Percentiles rank a stretch among this genome's conserved stretches.
These are phyloP conservation scores for Drosophila tanythrix DNA, from an alignment of 2,888 invertebrate species.

Conservation along the genomic window DNA sequence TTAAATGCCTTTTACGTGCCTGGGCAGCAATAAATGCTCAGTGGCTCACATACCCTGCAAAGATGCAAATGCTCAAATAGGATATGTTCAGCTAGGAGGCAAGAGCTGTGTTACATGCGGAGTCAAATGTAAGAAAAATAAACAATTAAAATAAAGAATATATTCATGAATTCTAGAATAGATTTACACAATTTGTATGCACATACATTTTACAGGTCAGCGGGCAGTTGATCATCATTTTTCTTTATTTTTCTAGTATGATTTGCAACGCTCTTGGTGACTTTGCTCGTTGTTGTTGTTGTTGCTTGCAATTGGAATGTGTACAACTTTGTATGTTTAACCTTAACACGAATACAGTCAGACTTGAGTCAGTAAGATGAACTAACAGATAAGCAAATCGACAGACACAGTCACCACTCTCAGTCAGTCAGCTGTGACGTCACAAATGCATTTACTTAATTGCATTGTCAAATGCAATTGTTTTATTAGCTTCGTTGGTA, in stretches of 20 bases:
- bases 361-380: constrained; percentile 13
- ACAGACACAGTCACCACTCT: background rate
- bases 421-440: constrained; percentile 44
- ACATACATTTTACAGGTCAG: constrained; percentile 16
- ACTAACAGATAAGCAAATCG: constrained; percentile 4
- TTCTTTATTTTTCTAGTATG: background rate
- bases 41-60: constrained; percentile 12
- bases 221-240: background rate
- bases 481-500: constrained; percentile 31
- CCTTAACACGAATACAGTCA: constrained; percentile 69
- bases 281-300: constrained; percentile 15
- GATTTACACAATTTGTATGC: background rate
- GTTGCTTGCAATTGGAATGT: constrained; percentile 51
- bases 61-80: background rate
- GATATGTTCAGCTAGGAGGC: background rate
- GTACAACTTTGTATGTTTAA: constrained; percentile 62
- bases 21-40: background rate
- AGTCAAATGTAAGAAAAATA: background rate
- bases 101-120: background rate
- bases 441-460: constrained; percentile 51
- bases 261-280: constrained; percentile 35
- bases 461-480: constrained; percentile 56
- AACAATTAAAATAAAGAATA: background rate
- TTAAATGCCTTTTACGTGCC: constrained; percentile 48
- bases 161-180: background rate